Evolutionary conservation across 1,140 invertebrate genomes (phyloP).

Genomic region (Brachionus calyciflorus): DNA sequence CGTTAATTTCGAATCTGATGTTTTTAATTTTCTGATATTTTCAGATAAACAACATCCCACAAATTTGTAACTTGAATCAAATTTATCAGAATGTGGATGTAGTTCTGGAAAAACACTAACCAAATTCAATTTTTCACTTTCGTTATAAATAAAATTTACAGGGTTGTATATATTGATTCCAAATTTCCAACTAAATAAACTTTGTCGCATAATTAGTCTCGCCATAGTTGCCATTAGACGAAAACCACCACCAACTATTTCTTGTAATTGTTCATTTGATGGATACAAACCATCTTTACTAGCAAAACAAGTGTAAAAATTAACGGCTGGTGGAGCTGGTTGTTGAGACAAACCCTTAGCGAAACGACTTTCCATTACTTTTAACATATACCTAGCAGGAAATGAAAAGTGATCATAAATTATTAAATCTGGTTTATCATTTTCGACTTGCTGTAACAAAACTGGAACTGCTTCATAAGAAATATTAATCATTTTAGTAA

Average conservation of each 20-base stretch:
- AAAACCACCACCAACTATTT: no score
- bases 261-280: no score
- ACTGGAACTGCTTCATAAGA: no score
- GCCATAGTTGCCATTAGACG: no score
- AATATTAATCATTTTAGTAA: no score
- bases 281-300: no score
- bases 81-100: background rate
- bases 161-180: background rate
- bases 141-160: background rate
- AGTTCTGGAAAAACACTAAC: constrained; percentile 6
- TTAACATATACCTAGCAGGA: background rate
- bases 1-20: background rate
- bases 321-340: background rate
- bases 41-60: constrained; percentile 22
- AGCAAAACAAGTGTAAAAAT: background rate
- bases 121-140: background rate
- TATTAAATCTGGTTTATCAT: no score
- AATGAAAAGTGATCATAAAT: background rate
- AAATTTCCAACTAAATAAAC: background rate
- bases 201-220: no score
- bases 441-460: no score
- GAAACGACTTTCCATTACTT: background rate
- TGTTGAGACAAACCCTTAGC: background rate
- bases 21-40: background rate
- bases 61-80: constrained; percentile 18